Percentiles rank a stretch among this genome's conserved stretches.
Evolutionary conservation across 2,113 vertebrate species (phyloP).

Genomic region (Engystomops pustulosus): DNA sequence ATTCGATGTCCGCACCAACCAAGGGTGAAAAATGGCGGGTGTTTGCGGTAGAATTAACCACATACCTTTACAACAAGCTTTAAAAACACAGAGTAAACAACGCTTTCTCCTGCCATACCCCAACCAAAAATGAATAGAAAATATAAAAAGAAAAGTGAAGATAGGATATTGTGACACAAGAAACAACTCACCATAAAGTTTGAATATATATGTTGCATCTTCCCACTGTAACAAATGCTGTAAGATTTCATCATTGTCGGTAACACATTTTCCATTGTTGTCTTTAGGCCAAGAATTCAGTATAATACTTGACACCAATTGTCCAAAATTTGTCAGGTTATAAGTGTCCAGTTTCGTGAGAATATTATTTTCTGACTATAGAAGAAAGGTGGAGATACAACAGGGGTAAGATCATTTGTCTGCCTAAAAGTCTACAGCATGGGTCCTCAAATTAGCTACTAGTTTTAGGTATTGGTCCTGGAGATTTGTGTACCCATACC

Average conservation of each 20-base stretch:
- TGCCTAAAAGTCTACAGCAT: neutral
- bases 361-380: slow-evolving; percentile 66
- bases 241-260: slow-evolving; percentile 71
- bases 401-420: neutral
- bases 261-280: neutral
- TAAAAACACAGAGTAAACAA: too few relatives aligned
- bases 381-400: neutral
- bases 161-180: too few relatives aligned
- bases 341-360: slow-evolving; percentile 59
- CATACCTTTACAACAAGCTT: too few relatives aligned
- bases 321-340: slow-evolving; percentile 71
- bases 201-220: slow-evolving; percentile 79
- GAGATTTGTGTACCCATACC: too few relatives aligned
- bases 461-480: too few relatives aligned
- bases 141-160: too few relatives aligned
- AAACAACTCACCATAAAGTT: slow-evolving; percentile 73
- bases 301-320: slow-evolving; percentile 83
- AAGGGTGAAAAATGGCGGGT: too few relatives aligned
- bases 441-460: too few relatives aligned
- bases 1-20: too few relatives aligned
- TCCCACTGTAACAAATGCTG: slow-evolving; percentile 79
- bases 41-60: too few relatives aligned
- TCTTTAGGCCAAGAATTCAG: slow-evolving; percentile 83
- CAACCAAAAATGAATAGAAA: too few relatives aligned
- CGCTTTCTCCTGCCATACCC: too few relatives aligned